Evolutionary conservation across 1,140 invertebrate genomes (phyloP), one percentile per base, ranked within the genome.

Genomic region (Drosophila asahinai): DNA sequence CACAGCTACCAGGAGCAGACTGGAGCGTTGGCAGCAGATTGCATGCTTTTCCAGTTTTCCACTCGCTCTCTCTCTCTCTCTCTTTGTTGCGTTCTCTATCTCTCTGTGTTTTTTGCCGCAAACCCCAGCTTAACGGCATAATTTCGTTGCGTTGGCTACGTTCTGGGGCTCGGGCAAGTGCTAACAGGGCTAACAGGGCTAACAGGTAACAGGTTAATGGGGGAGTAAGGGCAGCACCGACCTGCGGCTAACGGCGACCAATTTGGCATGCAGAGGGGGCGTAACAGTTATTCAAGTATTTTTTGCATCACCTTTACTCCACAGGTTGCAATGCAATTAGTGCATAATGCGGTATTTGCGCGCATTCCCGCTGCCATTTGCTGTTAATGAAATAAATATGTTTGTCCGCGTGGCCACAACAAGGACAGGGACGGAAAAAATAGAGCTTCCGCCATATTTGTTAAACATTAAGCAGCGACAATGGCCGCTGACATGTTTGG

Each of bases 291-390:
- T 70, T 49, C 54, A 60, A 36, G 42, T 48, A 48, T 48, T 47
- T 67, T 67, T 64, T 80, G 63, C 77, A 52, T 52, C 71, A 52
- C 77, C 71, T 63, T 9, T 42, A 43, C 75, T 78, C 78, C 75
- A 84, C 84, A 89, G 84, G 84, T 90, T 89, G 86, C 66, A 70
- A 80, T 64, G 84, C 68, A 89, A 89, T 90, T 86, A 89, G 81
- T 72, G 74, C 68, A 75, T 54, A 79, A 77, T 78, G 77, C 52
- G 79, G 59, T 42, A 74, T 77, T 76, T 75, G 52, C 40, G 43
- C 51, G 51, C 45, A 27, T 79, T 70, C 47, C 48, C 48, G 65
- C 74, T 77, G 86, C 80, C 77, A 87, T 72, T 84, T 76, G 54
- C 68, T 45, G 63, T 84, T 89, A 79, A 84, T 89, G 83, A 90